phyloP scores from a whole-genome alignment of 1,140 invertebrate genomes.

The Choristoneura fumiferana region DNA sequence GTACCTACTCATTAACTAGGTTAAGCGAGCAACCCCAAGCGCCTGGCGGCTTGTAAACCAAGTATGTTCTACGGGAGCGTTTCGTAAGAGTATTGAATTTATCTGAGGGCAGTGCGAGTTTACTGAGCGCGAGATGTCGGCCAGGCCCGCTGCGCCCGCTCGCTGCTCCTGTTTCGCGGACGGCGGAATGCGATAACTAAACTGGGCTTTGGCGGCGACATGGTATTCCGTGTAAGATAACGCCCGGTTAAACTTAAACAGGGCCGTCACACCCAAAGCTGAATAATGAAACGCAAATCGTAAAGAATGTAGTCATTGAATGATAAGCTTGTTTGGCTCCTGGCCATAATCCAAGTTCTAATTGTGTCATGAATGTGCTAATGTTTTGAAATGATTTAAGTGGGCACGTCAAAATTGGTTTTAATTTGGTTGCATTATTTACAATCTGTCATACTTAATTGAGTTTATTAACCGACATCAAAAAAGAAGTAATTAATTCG shows the following conservation, averaged over 20 bases:
- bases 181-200: constrained; percentile 62
- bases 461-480: too few species aligned
- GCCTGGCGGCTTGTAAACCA: constrained; percentile 26
- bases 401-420: not conserved
- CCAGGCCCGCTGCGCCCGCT: constrained; percentile 35
- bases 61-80: constrained; percentile 71
- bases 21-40: constrained; percentile 16
- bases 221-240: constrained; percentile 51
- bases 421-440: too few species aligned
- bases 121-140: constrained; percentile 53
- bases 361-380: constrained; percentile 19
- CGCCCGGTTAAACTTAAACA: constrained; percentile 34
- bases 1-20: constrained; percentile 10
- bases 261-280: constrained; percentile 34
- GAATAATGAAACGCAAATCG: constrained; percentile 28
- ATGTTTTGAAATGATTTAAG: constrained; percentile 9
- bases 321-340: constrained; percentile 26
- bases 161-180: constrained; percentile 59
- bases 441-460: too few species aligned
- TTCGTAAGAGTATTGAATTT: constrained; percentile 74
- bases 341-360: constrained; percentile 32
- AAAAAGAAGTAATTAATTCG: too few species aligned
- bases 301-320: constrained; percentile 28
- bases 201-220: constrained; percentile 48
- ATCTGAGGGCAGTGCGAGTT: constrained; percentile 56